Conservation (phyloP, 2,888 invertebrate genomes). For the Lasioglossum oenotherae region DNA sequence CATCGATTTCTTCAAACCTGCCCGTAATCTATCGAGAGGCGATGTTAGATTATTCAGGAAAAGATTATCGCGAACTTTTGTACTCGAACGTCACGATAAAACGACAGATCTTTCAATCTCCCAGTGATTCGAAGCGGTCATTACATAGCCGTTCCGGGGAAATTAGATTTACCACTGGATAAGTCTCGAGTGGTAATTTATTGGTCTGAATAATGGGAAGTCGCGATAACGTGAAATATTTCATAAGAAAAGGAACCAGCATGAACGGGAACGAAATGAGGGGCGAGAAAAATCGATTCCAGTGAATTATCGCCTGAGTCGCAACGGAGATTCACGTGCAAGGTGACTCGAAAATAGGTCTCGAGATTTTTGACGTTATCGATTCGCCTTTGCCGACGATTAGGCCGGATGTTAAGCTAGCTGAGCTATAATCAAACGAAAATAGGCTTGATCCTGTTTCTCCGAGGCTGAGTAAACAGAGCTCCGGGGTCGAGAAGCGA, state of each 20-base stretch:
- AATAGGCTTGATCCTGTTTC: conserved; percentile 35
- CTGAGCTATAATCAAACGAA: conserved; percentile 38
- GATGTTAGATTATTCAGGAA: background rate
- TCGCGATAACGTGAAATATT: conserved; percentile 32
- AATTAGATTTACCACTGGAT: conserved; percentile 28
- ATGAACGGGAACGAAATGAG: background rate
- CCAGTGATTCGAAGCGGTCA: background rate
- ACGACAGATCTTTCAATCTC: conserved; percentile 1
- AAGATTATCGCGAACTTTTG: background rate
- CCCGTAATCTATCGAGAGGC: background rate
- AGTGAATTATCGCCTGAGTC: conserved; percentile 36
- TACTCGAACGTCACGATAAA: background rate
- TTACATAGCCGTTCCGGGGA: background rate
- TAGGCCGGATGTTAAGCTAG: conserved; percentile 15
- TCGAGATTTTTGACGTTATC: conserved; percentile 36
- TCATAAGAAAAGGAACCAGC: background rate
- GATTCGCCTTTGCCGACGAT: conserved; percentile 48
- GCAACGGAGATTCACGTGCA: conserved; percentile 56
- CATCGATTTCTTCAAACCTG: background rate
- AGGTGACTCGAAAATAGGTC: conserved; percentile 63
- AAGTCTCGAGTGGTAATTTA: conserved; percentile 33
- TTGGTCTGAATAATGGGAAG: conserved; percentile 12
- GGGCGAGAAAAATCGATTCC: background rate
- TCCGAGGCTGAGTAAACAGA: conserved; percentile 12
- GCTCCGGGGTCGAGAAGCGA: background rate